phyloP scores from a whole-genome alignment of 1,140 invertebrate species.

The Cyrtorhinus lividipennis region DNA sequence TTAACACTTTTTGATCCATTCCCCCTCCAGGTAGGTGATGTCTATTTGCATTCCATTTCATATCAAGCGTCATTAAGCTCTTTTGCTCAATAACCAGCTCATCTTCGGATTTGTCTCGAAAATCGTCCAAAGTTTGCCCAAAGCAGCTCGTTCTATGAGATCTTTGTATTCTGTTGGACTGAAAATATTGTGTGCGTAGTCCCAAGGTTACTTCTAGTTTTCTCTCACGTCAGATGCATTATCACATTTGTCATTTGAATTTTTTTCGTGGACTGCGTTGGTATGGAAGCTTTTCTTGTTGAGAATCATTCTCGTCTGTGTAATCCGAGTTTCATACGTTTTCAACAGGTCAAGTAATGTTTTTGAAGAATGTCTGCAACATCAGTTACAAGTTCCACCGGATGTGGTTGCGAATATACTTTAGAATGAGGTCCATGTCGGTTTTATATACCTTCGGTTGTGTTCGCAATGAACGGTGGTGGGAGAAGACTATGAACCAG shows the following conservation, averaged over 20 bases:
- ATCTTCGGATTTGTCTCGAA: not conserved
- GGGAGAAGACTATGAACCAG: not conserved
- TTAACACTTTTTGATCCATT: not conserved
- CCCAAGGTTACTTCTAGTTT: not conserved
- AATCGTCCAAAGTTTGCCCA: not conserved
- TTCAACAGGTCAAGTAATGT: not conserved
- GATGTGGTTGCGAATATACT: not conserved
- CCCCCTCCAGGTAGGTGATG: not conserved
- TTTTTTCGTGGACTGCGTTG: too few relatives aligned
- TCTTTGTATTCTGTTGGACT: not conserved
- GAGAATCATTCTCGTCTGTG: too few relatives aligned
- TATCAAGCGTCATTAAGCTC: too few relatives aligned
- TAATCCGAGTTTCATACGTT: not conserved
- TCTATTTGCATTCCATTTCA: not conserved
- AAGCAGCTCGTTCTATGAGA: not conserved
- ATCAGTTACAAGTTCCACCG: constrained; percentile 1
- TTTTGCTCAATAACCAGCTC: not conserved
- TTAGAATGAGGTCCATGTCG: not conserved
- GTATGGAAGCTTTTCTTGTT: too few relatives aligned
- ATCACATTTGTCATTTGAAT: too few relatives aligned
- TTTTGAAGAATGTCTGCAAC: not conserved
- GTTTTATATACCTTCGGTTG: not conserved
- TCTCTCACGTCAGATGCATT: too few relatives aligned
- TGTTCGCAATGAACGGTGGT: not conserved
- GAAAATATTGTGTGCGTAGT: not conserved